Evolutionary conservation across 2,888 invertebrate species (phyloP), one percentile per base, ranked within the genome.

Genomic region (Orchesella flavescens): DNA sequence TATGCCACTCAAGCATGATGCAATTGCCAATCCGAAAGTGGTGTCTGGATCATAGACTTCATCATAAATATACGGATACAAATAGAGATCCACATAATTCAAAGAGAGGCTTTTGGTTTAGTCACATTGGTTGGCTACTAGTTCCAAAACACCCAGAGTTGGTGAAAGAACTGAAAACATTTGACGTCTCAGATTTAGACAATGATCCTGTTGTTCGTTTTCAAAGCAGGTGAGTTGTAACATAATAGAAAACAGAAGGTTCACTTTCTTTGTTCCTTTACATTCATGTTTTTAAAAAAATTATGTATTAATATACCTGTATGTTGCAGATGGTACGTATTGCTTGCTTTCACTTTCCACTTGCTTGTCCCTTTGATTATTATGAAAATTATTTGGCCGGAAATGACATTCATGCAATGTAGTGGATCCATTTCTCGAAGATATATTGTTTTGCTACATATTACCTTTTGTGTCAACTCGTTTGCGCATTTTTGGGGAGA

Each of bases 71-170:
- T 91, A 95, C 95, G 21, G 97, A 97, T 90, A 97, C 97, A 0
- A 94, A 97, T 90, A 97, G 96, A 0, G 97, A 97, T 91, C 97
- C 97, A 0, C 96, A 97, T 90, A 96, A 97, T 89, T 95, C 96
- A 0, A 95, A 92, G 71, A 92, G 97, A 23, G 98, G 98, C 13
- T 97, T 98, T 91, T 98, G 98, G 93, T 98, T 98, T 91, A 93
- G 97, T 0, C 98, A 98, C 90, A 92, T 98, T 88, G 98, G 98
- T 85, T 98, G 98, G 98, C 92, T 98, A 85, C 91, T 98, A 77
- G 94, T 94, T 89, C 93, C 94, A 88, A 97, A 98, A 90, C 97
- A 97, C 90, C 96, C 96, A 0, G 95, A 96, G 86, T 95, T 98
- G 55, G 95, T 93, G 89, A 92, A 91, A 85, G 96, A 96, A 90